A percentile compares a stretch with the other conserved stretches of the same genome.
These are phyloP conservation scores for Sandelia bainsii DNA, from an alignment of 2,797 vertebrate genomes.

Conservation along the genomic window DNA sequence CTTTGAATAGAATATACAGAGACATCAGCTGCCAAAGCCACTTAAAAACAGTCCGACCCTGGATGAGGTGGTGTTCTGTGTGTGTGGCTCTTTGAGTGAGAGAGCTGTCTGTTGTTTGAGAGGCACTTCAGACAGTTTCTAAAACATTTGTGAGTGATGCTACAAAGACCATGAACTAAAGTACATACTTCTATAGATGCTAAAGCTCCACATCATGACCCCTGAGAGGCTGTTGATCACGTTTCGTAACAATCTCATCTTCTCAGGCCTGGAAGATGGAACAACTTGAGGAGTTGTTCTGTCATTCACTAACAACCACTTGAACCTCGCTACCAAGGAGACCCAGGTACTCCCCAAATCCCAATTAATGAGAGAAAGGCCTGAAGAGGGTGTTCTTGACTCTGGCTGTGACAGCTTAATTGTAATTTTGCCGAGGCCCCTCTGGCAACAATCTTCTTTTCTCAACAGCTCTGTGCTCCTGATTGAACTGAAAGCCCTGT, in stretches of 20 bases:
- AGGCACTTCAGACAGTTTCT: conserved; percentile 72
- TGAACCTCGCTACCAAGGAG: conserved; percentile 83
- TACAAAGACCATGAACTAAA: conserved; percentile 68
- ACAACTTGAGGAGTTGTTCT: conserved; percentile 76
- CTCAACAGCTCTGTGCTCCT: conserved; percentile 76
- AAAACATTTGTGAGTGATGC: conserved; percentile 72
- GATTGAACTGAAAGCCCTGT: conserved; percentile 76
- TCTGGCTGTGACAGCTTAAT: conserved; percentile 85
- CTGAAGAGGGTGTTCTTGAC: conserved; percentile 86
- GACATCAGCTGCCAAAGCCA: conserved; percentile 60
- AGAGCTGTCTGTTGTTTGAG: conserved; percentile 63
- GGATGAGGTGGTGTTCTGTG: conserved; percentile 47
- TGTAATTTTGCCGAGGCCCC: conserved; percentile 84
- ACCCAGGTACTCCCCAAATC: conserved; percentile 86
- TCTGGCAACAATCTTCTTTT: conserved; percentile 81
- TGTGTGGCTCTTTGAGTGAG: conserved; percentile 46
- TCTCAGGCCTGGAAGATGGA: conserved; percentile 71
- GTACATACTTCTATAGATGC: conserved; percentile 58
- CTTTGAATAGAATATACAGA: conserved; percentile 29
- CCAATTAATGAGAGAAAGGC: conserved; percentile 87
- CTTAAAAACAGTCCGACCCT: conserved; percentile 50
- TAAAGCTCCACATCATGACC: conserved; percentile 76
- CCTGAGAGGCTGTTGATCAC: conserved; percentile 85
- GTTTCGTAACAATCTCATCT: conserved; percentile 85
- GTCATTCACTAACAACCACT: conserved; percentile 85